These are phyloP conservation scores for Tor tambroides DNA, from an alignment of 2,113 vertebrate species.

Conservation along the genomic window DNA sequence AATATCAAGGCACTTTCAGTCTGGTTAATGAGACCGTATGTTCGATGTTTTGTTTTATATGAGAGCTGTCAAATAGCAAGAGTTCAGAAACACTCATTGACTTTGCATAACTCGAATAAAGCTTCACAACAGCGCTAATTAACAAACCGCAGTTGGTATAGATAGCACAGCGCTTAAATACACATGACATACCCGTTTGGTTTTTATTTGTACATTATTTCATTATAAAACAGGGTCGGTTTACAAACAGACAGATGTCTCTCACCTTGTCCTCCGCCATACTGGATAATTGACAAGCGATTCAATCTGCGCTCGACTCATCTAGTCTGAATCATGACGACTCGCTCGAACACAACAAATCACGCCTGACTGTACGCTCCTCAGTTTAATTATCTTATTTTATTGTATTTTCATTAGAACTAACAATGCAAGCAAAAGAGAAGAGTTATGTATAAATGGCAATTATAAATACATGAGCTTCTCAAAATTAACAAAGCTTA, in stretches of 20 bases:
- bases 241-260: neutral
- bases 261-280: conserved; percentile 77
- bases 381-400: neutral
- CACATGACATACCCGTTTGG: neutral
- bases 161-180: neutral
- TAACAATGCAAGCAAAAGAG: neutral
- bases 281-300: conserved; percentile 28
- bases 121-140: neutral
- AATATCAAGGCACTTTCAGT: neutral
- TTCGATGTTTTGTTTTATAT: neutral
- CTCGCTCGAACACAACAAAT: neutral
- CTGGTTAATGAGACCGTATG: neutral
- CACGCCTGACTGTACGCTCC: neutral
- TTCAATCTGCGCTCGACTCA: conserved; percentile 41
- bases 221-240: too few relatives aligned
- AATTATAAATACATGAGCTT: neutral
- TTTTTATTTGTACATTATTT: neutral
- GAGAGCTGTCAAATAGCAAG: neutral
- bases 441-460: neutral
- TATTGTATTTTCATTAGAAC: neutral
- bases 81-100: neutral
- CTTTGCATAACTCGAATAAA: neutral
- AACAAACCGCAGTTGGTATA: neutral
- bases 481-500: neutral
- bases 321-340: conserved; percentile 13